Evolutionary conservation across 2,797 vertebrate species (phyloP).

Genomic region (Liasis olivaceus): DNA sequence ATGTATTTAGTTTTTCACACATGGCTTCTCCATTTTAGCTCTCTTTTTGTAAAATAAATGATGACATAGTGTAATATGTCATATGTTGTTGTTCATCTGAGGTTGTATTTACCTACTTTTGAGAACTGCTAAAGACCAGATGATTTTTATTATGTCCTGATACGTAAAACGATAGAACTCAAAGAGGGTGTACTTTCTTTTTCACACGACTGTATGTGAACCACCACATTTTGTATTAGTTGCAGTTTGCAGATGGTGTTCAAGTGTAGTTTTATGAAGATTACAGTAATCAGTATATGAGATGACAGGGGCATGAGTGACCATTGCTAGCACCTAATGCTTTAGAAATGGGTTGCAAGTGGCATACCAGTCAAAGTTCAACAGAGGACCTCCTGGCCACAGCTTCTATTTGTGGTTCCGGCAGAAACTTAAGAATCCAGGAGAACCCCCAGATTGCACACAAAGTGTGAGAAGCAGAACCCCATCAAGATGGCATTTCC

Average conservation of each 20-base stretch:
- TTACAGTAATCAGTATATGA: neutral
- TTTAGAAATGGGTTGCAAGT: neutral
- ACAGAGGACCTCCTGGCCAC: neutral
- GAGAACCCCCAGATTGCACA: neutral
- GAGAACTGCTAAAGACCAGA: too few species aligned
- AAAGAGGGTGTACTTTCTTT: too few species aligned
- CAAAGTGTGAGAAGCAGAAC: neutral
- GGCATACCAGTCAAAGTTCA: neutral
- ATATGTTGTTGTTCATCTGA: too few species aligned
- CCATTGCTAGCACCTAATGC: neutral
- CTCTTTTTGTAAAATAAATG: too few species aligned
- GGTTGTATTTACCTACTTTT: too few species aligned
- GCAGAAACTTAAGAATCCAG: neutral
- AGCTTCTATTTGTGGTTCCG: neutral
- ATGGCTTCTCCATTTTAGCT: too few species aligned
- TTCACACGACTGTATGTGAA: neutral
- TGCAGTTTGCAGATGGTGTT: neutral
- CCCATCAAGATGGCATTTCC: too few species aligned
- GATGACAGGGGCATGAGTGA: neutral
- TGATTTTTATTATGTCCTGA: too few species aligned
- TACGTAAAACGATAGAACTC: too few species aligned
- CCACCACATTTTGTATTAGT: neutral
- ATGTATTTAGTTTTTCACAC: too few species aligned
- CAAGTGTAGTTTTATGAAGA: neutral
- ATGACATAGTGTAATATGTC: too few species aligned